Conservation (phyloP, 92 coral and sea anemone genomes). For the Scolanthus callimorphus region DNA sequence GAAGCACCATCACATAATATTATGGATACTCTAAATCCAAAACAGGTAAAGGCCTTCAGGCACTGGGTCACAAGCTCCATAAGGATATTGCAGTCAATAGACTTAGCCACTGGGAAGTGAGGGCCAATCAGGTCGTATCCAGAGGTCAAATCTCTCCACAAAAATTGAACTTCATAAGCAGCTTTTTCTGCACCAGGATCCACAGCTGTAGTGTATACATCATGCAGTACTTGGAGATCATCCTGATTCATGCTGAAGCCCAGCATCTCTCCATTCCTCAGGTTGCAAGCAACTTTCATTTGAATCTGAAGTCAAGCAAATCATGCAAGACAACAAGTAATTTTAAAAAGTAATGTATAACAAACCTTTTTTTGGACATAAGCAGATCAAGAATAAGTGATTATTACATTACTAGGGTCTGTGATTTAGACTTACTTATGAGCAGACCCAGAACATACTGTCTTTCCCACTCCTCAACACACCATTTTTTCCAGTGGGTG, state of each 20-base stretch:
- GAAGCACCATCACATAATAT: constrained; percentile 23
- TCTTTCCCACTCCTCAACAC: too few relatives aligned
- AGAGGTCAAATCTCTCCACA: constrained; percentile 21
- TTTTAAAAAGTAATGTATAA: too few relatives aligned
- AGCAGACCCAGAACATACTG: too few relatives aligned
- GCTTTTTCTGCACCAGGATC: constrained; percentile 9
- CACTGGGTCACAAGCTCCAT: constrained; percentile 11
- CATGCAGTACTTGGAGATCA: constrained; percentile 28
- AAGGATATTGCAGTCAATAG: constrained; percentile 3
- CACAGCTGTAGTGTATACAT: constrained; percentile 12
- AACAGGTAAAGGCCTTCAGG: constrained; percentile 13
- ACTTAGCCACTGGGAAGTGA: constrained; percentile 10
- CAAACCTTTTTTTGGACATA: too few relatives aligned
- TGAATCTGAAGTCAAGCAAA: constrained; percentile 17
- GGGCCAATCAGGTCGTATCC: constrained; percentile 21
- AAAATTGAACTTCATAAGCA: constrained; percentile 5
- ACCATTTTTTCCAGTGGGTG: too few relatives aligned
- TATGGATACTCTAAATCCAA: constrained; percentile 18
- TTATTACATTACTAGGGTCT: constrained; percentile 1
- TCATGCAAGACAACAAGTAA: too few relatives aligned
- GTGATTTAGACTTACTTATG: not conserved
- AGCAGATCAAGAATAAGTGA: too few relatives aligned
- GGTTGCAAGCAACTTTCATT: constrained; percentile 45
- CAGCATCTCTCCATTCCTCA: constrained; percentile 29
- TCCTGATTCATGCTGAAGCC: constrained; percentile 21